These are phyloP conservation scores for Megalonaias nervosa DNA, from an alignment of 1,140 invertebrate genomes.

Conservation along the genomic window DNA sequence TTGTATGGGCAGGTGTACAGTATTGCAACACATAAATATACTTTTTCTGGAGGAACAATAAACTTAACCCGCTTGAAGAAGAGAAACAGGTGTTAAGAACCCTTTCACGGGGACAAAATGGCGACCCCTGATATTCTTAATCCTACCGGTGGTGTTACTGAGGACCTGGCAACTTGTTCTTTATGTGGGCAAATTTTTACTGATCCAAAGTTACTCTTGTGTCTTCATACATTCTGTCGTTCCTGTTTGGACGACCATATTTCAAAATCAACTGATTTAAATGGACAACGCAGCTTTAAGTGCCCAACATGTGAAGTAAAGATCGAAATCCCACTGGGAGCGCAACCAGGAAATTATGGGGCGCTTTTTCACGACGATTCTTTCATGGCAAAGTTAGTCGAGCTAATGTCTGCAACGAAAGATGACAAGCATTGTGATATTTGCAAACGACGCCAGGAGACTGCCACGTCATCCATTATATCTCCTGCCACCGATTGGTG, in stretches of 20 bases:
- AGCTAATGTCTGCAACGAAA: slow-evolving; percentile 45
- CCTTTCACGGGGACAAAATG: slow-evolving; percentile 7
- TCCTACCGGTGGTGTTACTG: slow-evolving; percentile 16
- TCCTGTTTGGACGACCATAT: slow-evolving; percentile 58
- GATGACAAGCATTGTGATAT: slow-evolving; percentile 55
- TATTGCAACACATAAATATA: no score
- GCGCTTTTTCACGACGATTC: slow-evolving; percentile 45
- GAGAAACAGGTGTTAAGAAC: no score
- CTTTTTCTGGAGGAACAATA: no score
- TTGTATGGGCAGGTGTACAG: no score
- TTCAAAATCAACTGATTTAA: slow-evolving; percentile 20
- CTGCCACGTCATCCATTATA: slow-evolving; percentile 25
- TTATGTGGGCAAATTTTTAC: slow-evolving; percentile 41
- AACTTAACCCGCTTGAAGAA: no score
- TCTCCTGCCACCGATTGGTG: slow-evolving; percentile 35
- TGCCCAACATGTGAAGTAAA: slow-evolving; percentile 62
- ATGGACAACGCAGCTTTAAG: slow-evolving; percentile 46
- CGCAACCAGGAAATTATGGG: slow-evolving; percentile 36
- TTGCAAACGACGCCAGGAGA: slow-evolving; percentile 45
- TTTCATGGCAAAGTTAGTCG: slow-evolving; percentile 48
- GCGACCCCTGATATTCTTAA: slow-evolving; percentile 31
- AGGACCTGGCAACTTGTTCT: slow-evolving; percentile 35
- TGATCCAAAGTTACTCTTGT: slow-evolving; percentile 61
- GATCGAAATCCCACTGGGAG: slow-evolving; percentile 39
- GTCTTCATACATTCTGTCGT: slow-evolving; percentile 68